Conservation (phyloP, 37 sponge, comb jelly and placozoan genomes). For the Lycopodina hypogea region DNA sequence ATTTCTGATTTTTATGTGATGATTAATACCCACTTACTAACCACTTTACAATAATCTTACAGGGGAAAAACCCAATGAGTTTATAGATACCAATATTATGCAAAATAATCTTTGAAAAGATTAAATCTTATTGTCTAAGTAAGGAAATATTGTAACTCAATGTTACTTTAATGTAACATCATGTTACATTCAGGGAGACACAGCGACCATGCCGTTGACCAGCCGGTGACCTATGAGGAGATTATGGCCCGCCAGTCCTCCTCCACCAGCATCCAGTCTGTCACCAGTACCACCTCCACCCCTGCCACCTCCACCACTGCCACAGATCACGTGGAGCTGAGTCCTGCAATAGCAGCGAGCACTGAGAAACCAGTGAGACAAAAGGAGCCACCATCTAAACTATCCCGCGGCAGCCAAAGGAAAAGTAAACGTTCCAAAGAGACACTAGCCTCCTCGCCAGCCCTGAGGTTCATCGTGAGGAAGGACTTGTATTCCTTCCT, state of each 20-base stretch:
- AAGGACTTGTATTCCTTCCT: conserved; percentile 74
- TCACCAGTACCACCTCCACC: neutral
- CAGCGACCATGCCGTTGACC: no score
- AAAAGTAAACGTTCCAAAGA: neutral
- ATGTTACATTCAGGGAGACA: no score
- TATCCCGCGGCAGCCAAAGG: neutral
- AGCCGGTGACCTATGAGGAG: no score
- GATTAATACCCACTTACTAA: no score
- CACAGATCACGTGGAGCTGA: neutral
- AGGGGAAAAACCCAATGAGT: no score
- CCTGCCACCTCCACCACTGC: neutral
- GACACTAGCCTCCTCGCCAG: conserved; percentile 45
- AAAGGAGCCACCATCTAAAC: neutral
- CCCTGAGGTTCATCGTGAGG: conserved; percentile 65
- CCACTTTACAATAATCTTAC: no score
- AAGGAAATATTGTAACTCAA: no score
- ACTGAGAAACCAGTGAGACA: neutral
- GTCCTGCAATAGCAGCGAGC: neutral
- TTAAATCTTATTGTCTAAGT: no score
- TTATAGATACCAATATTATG: no score
- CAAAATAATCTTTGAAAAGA: no score
- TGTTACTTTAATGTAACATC: no score
- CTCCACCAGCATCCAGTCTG: neutral
- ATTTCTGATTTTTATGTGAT: no score
- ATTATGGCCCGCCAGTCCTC: neutral